Base-by-base conservation (phyloP, 1,140 invertebrate species). In the Kradibia gibbosae region DNA sequence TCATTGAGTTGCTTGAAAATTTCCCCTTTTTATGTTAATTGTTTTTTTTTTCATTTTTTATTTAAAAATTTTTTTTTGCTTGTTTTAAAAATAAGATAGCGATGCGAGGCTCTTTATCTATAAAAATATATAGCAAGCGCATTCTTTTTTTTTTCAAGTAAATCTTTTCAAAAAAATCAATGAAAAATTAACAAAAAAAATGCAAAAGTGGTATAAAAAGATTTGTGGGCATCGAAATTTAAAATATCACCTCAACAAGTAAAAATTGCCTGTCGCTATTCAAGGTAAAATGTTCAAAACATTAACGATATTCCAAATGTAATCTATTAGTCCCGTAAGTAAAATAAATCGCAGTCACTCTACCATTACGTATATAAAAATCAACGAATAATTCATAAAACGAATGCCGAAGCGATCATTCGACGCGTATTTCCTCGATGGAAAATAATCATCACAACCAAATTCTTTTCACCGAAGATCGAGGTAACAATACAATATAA, bases 41-140 rank as follows among this genome's bases (percentile, higher is more conserved):
- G n/a, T n/a, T 31, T 65, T 31, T 65, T 31, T 65, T 65, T 42
- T 71, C 42, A 42, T 22, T 42, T 42, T 13, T 42, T 71, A 71
- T 28, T 39, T 71, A 53, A 53, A 53, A 53, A 53, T 53, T 20
- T 53, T 53, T 53, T 28, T 74, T 74, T 57, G 55, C 31, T 81
- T 62, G 36, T 36, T 76, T 81, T 81, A 81, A 77, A 81, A 81
- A 71, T 81, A 81, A 39, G 50, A 60, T 42, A 72, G 72, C 62
- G 25, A 74, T 67, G 79, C 57, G 74, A 81, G 80, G 74, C 65
- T 71, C 65, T 81, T 60, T 81, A 55, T 17, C 65, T 81, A 81
- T 81, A 62, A 81, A 81, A 81, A 81, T 77, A 77, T 81, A 81
- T 77, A 48, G 34, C 72, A 42, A 80, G 71, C 55, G 73, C 65